Evolutionary conservation across 1,140 invertebrate species (phyloP), one percentile per base, ranked within the genome.

Genomic region (Drosophila littoralis): DNA sequence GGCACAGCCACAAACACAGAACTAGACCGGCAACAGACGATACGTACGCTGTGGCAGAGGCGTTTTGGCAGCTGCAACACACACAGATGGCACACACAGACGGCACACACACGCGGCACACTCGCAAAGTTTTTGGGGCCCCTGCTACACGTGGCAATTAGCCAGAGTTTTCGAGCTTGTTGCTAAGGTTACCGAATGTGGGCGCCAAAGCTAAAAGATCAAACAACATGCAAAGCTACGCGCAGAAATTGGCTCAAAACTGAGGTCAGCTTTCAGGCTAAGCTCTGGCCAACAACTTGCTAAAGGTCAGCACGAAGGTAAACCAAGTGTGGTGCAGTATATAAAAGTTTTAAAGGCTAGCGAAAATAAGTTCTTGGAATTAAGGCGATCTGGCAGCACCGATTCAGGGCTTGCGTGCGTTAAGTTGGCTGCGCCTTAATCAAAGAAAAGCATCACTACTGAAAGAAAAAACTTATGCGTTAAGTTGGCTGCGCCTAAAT

Each of bases 11-110:
- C 55, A 32, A 38, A 58, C 17, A 43, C 15, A 58, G 38, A 43
- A 38, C 67, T 43, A 75, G 72, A 75, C 72, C 59, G 72, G 67
- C 72, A 64, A 75, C 72, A 75, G 72, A 75, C 72, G 63, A 51
- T 68, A 54, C 48, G 54, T 64, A 36, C 28, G 46, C 32, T 70
- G 67, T 35, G 60, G 50, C 67, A 70, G 13, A 48, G 65, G 35
- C 65, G 33, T 70, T 70, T 70, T 71, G 61, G 60, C 70, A 73
- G 64, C 70, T 73, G 63, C 55, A 71, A 59, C 52, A 70, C 32
- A 70, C 51, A 68, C 7, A 54, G 7, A 17, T n/a, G n/a, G 36
- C 59, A 57, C 13, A 59, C 40, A 36, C 33, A 64, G 4, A 33
- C 46, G 35, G 7, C 22, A 17, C 5, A 59, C 32, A 70, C 51